phyloP scores from a whole-genome alignment of 2,797 vertebrate species.

The Microctenopoma stevenorrisi region DNA sequence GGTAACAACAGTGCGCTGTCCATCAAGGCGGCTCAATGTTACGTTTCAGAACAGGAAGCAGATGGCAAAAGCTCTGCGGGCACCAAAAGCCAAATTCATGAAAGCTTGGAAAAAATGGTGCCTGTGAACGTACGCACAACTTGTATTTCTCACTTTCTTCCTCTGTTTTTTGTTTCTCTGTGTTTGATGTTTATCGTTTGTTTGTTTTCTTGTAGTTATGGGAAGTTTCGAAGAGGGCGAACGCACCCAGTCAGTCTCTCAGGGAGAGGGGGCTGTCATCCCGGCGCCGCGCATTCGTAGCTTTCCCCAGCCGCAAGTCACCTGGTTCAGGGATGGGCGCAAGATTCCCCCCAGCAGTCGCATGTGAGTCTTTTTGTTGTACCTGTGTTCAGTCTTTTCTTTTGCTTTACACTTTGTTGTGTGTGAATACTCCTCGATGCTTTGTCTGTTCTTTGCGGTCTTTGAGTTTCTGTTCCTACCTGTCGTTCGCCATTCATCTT shows the following conservation, averaged over 20 bases:
- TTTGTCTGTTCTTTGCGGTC: slow-evolving; percentile 7
- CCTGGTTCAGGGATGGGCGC: slow-evolving; percentile 95
- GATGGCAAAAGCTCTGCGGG: slow-evolving; percentile 37
- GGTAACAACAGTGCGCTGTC: slow-evolving; percentile 60
- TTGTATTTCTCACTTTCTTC: not conserved
- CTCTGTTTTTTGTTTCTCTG: not conserved
- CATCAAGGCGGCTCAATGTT: slow-evolving; percentile 46
- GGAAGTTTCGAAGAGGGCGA: slow-evolving; percentile 94
- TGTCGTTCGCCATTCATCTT: slow-evolving; percentile 35
- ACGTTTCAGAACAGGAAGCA: slow-evolving; percentile 46
- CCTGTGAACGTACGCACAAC: not conserved
- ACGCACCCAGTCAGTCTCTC: slow-evolving; percentile 87
- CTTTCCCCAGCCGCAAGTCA: slow-evolving; percentile 96
- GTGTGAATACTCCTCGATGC: not conserved
- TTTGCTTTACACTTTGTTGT: slow-evolving; percentile 1
- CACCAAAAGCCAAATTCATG: slow-evolving; percentile 30
- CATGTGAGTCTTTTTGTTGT: slow-evolving; percentile 86
- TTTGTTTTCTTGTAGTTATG: slow-evolving; percentile 86
- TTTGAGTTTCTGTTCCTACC: slow-evolving; percentile 15
- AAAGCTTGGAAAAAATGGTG: slow-evolving; percentile 14
- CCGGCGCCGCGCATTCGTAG: slow-evolving; percentile 90
- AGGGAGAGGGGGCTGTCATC: slow-evolving; percentile 93
- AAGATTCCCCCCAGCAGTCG: slow-evolving; percentile 97
- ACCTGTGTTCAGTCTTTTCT: slow-evolving; percentile 4
- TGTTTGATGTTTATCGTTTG: not conserved